A percentile compares a stretch with the other conserved stretches of the same genome.
phyloP scores from a whole-genome alignment of 2,888 invertebrate genomes.

The Homarus gammarus region DNA sequence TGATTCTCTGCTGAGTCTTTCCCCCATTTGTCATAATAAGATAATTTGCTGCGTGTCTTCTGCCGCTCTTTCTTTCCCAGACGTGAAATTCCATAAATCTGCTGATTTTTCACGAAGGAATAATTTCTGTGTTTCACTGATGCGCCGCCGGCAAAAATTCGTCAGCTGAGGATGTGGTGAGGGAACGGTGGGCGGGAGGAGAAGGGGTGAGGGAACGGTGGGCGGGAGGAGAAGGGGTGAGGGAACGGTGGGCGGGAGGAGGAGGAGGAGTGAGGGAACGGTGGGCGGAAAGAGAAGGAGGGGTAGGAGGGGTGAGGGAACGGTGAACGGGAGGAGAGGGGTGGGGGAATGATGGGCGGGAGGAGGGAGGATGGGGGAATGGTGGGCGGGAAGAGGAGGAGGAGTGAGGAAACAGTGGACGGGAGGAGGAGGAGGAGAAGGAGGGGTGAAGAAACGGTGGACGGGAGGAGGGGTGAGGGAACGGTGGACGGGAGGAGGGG shows the following conservation, averaged over 20 bases:
- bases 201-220: not conserved
- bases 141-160: too few relatives aligned
- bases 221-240: not conserved
- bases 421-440: too few relatives aligned
- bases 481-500: too few relatives aligned
- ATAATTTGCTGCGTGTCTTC: conserved; percentile 29
- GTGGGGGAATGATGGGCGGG: not conserved
- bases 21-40: conserved; percentile 3
- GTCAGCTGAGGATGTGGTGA: too few relatives aligned
- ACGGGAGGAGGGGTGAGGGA: too few relatives aligned
- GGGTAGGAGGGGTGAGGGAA: too few relatives aligned
- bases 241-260: not conserved
- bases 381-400: too few relatives aligned
- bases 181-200: not conserved
- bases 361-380: not conserved
- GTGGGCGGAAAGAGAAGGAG: not conserved
- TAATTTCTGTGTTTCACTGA: not conserved
- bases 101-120: not conserved
- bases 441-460: too few relatives aligned
- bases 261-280: not conserved
- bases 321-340: not conserved
- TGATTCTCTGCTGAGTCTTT: not conserved
- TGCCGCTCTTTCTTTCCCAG: not conserved
- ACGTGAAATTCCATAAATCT: conserved; percentile 8
- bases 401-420: too few relatives aligned